Evolutionary conservation across 2,888 invertebrate species (phyloP), one percentile per base, ranked within the genome.

Genomic region (Calameuta idolon): DNA sequence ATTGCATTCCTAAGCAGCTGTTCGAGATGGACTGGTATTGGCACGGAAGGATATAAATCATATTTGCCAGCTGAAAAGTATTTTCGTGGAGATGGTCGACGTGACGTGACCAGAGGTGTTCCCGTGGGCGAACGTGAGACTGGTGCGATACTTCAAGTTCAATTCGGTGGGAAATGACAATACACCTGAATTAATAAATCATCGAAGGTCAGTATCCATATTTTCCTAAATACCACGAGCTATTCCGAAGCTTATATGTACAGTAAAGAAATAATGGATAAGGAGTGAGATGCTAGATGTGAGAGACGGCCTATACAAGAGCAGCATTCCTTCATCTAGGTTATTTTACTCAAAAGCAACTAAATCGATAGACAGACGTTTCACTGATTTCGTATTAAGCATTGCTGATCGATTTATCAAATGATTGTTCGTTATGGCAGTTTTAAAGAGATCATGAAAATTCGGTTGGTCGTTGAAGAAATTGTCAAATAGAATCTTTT

Each of bases 71-170:
- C 31, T 3, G 31, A 15, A 69, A 73, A 69, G 74, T 73, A 69
- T 71, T 71, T 79, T 73, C 74, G 78, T 77, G 80, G 81, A 83
- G 81, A 85, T 85, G 85, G 81, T 84, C 78, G 84, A 83, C 82
- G 80, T 81, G 78, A 83, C 83, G 81, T 84, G 83, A 84, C 80
- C 80, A 76, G 69, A 77, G 75, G 77, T 75, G 78, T 75, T 69
- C 69, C 71, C 55, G 5, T 55, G 55, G 55, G 55, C 23, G 55
- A 55, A 55, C 55, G 2, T 55, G 23, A 55, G 55, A 9, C 9
- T 55, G 55, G 23, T 23, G 55, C 23, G 23, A 55, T 55, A 9
- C 55, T 55, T 23, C 23, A 40, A 40, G 5, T 40, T 40, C 2
- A 55, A 23, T 55, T 55, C 4, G 55, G 23, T 15, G 55, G 55